A percentile compares a stretch with the other conserved stretches of the same genome.
Conservation (phyloP, 2,113 vertebrate genomes). For the Malurus elegans region DNA sequence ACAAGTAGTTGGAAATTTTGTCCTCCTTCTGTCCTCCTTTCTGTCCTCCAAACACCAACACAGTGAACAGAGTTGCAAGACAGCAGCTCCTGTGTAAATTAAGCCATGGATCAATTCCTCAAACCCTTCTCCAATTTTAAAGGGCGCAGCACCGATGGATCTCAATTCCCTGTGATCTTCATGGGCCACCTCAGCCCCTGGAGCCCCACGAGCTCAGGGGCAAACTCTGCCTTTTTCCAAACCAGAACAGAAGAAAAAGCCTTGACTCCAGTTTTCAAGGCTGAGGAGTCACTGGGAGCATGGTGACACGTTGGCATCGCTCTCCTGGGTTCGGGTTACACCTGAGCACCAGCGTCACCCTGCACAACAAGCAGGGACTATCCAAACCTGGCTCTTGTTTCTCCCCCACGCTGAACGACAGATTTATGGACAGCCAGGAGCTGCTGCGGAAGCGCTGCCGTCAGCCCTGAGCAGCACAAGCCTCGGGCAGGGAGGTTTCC, state of each 20-base stretch:
- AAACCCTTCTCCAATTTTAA: background rate
- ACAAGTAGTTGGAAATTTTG: background rate
- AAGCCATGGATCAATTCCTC: background rate
- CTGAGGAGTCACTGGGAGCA: background rate
- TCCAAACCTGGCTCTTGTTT: background rate
- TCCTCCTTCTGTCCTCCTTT: background rate
- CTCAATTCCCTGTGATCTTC: background rate
- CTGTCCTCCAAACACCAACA: background rate
- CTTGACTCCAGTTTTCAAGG: background rate
- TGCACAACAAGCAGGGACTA: background rate
- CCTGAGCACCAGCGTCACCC: background rate
- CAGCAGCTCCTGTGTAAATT: background rate
- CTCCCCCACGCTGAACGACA: background rate
- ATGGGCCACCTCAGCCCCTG: background rate
- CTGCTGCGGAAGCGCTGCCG: background rate
- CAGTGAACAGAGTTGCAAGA: background rate
- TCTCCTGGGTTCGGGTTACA: background rate
- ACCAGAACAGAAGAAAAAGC: rapidly evolving
- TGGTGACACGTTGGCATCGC: background rate
- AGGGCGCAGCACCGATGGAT: background rate
- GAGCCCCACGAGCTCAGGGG: background rate
- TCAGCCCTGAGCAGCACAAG: background rate
- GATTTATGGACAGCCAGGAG: background rate
- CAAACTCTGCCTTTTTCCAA: background rate
- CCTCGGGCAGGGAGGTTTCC: background rate